These are phyloP conservation scores for Ophion slaviceki DNA, from an alignment of 2,888 invertebrate species.

Conservation along the genomic window DNA sequence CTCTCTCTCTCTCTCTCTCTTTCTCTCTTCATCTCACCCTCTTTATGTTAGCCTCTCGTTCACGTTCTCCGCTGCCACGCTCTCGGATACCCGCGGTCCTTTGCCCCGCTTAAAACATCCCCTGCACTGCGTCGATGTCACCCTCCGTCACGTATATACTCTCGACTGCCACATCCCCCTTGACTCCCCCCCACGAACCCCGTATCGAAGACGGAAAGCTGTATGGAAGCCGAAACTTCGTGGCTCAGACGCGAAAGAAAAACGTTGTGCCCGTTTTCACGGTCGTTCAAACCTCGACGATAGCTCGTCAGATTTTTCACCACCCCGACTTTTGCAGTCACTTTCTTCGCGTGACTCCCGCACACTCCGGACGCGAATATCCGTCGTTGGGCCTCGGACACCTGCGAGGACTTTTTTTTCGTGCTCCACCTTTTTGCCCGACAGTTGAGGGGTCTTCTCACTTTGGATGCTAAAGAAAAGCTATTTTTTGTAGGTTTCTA, in stretches of 20 bases:
- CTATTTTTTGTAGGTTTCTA: no score
- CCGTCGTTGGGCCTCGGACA: background rate
- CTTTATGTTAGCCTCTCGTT: constrained; percentile 39
- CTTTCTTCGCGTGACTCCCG: constrained; percentile 58
- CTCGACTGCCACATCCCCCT: constrained; percentile 36
- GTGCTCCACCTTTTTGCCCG: no score
- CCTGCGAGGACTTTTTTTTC: no score
- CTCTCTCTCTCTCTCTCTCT: constrained; percentile 48
- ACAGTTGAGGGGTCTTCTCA: no score
- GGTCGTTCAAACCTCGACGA: constrained; percentile 25
- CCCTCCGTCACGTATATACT: constrained; percentile 50
- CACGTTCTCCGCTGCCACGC: constrained; percentile 52
- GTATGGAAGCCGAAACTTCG: constrained; percentile 27
- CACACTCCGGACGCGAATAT: no score
- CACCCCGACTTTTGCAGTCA: constrained; percentile 22
- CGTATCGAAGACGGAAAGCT: constrained; percentile 5
- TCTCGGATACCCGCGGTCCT: constrained; percentile 57
- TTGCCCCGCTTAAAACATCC: constrained; percentile 52
- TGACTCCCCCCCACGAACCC: background rate
- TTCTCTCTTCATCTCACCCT: constrained; percentile 44
- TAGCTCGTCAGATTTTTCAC: background rate
- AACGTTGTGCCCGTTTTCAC: constrained; percentile 26
- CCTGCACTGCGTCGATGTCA: constrained; percentile 57
- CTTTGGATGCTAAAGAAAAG: no score
- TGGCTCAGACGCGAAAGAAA: background rate